phyloP scores from a whole-genome alignment of 2,888 invertebrate genomes.

The Parnassius glacialis region DNA sequence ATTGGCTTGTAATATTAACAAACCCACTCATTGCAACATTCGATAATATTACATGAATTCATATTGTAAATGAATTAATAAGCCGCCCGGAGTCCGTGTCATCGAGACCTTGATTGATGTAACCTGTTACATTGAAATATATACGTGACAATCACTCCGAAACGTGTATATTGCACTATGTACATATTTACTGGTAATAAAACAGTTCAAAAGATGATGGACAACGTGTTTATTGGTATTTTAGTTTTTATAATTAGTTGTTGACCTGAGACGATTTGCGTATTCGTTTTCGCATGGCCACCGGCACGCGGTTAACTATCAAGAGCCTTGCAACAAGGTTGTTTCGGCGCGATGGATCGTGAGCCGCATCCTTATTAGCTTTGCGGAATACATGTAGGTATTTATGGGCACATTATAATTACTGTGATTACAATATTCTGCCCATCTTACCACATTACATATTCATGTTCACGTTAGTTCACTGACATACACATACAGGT shows the following conservation, averaged over 20 bases:
- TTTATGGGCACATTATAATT: conserved; percentile 29
- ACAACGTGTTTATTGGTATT: conserved; percentile 1
- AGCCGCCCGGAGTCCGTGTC: background rate
- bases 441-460: conserved; percentile 18
- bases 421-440: conserved; percentile 30
- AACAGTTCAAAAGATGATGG: background rate
- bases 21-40: no score
- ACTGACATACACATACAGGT: conserved; percentile 15
- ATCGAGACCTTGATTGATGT: conserved; percentile 19
- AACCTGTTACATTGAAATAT: conserved; percentile 10
- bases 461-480: conserved; percentile 21
- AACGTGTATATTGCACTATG: background rate
- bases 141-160: conserved; percentile 15
- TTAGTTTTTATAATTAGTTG: background rate
- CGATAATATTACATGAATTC: background rate
- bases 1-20: no score
- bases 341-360: conserved; percentile 53
- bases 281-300: conserved; percentile 34
- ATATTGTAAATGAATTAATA: conserved; percentile 5
- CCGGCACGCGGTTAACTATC: conserved; percentile 35
- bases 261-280: conserved; percentile 27
- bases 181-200: background rate
- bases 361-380: conserved; percentile 66
- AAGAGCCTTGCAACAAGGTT: conserved; percentile 73
- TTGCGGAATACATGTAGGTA: conserved; percentile 46